Conservation (phyloP, 2,888 invertebrate species). For the Caenorhabditis sp. region DNA sequence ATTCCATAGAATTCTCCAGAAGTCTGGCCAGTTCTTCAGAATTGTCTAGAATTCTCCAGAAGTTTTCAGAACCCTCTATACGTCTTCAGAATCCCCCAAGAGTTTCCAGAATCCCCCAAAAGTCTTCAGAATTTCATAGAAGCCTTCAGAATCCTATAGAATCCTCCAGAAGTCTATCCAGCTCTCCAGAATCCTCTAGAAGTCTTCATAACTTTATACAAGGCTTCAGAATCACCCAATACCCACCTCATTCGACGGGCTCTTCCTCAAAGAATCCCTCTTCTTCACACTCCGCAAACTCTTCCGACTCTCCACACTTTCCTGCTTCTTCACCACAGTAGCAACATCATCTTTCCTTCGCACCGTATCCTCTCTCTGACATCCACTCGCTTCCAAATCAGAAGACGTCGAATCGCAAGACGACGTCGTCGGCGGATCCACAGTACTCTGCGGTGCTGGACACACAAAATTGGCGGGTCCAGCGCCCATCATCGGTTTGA, state of each 20-base stretch:
- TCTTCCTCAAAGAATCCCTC: constrained; percentile 25
- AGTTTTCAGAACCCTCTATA: too few relatives aligned
- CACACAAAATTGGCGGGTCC: background rate
- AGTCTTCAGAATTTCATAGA: too few relatives aligned
- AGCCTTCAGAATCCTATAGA: too few relatives aligned
- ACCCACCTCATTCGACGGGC: constrained; percentile 21
- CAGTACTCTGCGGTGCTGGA: background rate
- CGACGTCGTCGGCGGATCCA: background rate
- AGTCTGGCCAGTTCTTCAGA: too few relatives aligned
- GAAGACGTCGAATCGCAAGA: background rate
- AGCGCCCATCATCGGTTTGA: constrained; percentile 32
- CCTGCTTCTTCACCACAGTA: constrained; percentile 17
- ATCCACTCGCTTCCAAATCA: constrained; percentile 5
- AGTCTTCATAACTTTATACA: too few relatives aligned
- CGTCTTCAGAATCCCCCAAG: too few relatives aligned
- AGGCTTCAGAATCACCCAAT: too few relatives aligned
- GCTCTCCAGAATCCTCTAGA: too few relatives aligned
- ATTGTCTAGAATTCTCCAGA: too few relatives aligned
- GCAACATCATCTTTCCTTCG: constrained; percentile 5
- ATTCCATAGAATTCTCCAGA: too few relatives aligned
- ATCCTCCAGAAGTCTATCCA: too few relatives aligned
- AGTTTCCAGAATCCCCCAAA: too few relatives aligned
- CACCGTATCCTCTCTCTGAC: constrained; percentile 23
- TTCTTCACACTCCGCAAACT: constrained; percentile 36
- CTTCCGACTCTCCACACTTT: constrained; percentile 28